Percentiles rank a stretch among this genome's conserved stretches.
These are phyloP conservation scores for Diacarnus erythraeanus DNA, from an alignment of 37 sponge, comb jelly and placozoan genomes.

Conservation along the genomic window DNA sequence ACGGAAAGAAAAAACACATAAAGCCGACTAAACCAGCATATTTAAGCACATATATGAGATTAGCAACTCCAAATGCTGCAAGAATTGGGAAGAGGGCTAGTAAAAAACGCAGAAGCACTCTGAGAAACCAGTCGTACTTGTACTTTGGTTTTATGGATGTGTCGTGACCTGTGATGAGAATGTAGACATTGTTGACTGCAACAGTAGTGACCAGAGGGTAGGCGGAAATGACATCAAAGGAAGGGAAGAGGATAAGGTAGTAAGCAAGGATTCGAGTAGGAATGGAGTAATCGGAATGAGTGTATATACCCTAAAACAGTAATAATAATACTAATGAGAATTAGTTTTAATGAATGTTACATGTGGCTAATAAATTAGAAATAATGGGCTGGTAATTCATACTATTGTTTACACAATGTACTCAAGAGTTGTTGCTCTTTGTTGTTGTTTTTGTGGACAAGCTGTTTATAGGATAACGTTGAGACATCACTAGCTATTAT, in stretches of 20 bases:
- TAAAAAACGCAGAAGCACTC: conserved; percentile 44
- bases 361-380: too few species aligned
- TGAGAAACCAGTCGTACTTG: conserved; percentile 14
- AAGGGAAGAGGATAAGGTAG: conserved; percentile 81
- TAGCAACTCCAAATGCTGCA: conserved; percentile 79
- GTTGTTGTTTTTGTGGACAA: too few species aligned
- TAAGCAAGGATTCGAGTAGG: conserved; percentile 61
- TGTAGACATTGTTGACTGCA: conserved; percentile 73
- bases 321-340: too few species aligned
- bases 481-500: too few species aligned
- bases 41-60: conserved; percentile 74
- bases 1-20: conserved; percentile 66
- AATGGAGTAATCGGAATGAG: conserved; percentile 4
- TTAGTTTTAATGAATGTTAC: too few species aligned
- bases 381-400: too few species aligned
- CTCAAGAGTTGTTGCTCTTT: too few species aligned
- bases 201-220: conserved; percentile 61
- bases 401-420: too few species aligned
- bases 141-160: conserved; percentile 22
- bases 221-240: conserved; percentile 78
- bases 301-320: conserved; percentile 12
- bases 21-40: conserved; percentile 80
- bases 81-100: conserved; percentile 63
- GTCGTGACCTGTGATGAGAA: conserved; percentile 50
- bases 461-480: too few species aligned